A percentile compares a stretch with the other conserved stretches of the same genome.
These are phyloP conservation scores for Ditylenchus dipsaci DNA, from an alignment of 1,140 invertebrate species.

Conservation along the genomic window DNA sequence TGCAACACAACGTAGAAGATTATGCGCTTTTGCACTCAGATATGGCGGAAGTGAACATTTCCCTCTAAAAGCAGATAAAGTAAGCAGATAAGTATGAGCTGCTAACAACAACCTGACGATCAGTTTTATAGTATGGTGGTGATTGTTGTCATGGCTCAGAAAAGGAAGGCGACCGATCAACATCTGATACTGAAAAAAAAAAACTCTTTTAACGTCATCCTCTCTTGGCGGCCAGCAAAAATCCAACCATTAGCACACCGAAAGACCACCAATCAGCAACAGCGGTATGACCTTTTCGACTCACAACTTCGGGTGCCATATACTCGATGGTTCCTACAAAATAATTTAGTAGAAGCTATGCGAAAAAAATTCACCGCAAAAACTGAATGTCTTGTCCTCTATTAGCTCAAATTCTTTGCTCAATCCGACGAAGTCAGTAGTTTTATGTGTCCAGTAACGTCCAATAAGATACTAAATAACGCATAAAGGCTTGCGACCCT, in stretches of 20 bases:
- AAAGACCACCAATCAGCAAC: constrained; percentile 99
- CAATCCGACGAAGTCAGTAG: constrained; percentile 98
- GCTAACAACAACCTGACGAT: constrained; percentile 77
- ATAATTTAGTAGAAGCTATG: neutral
- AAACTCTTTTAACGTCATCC: too few relatives aligned
- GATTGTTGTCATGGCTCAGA: constrained; percentile 73
- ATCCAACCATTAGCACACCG: constrained; percentile 83
- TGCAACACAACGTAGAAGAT: constrained; percentile 89
- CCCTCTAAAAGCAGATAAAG: constrained; percentile 89
- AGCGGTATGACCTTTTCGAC: constrained; percentile 91
- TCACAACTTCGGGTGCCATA: constrained; percentile 96
- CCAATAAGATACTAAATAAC: constrained; percentile 73
- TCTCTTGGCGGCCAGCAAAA: neutral
- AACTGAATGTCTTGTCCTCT: constrained; percentile 71
- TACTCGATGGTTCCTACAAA: constrained; percentile 67
- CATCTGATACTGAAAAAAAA: too few relatives aligned
- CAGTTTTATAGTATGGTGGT: constrained; percentile 96
- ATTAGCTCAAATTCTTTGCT: constrained; percentile 84
- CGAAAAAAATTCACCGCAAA: constrained; percentile 76
- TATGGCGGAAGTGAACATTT: too few relatives aligned
- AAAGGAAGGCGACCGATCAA: constrained; percentile 71
- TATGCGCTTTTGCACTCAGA: constrained; percentile 71
- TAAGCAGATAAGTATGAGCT: constrained; percentile 72
- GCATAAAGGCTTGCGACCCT: neutral
- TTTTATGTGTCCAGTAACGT: constrained; percentile 91